Conservation (phyloP, 2,888 invertebrate species). For the Metellina segmentata region DNA sequence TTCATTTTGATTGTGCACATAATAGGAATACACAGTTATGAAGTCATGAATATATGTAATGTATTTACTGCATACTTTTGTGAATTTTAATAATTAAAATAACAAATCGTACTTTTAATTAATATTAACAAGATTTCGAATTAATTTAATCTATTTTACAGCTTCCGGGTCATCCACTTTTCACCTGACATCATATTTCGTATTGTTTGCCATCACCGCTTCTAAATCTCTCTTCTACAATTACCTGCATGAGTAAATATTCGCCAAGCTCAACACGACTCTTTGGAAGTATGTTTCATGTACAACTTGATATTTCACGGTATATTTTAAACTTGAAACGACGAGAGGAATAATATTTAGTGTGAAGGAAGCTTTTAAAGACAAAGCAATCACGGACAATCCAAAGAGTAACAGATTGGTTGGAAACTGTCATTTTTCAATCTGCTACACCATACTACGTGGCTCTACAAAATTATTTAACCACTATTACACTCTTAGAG, state of each 20-base stretch:
- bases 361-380: not conserved
- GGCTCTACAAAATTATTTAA: conserved; percentile 36
- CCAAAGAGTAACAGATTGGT: not conserved
- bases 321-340: not conserved
- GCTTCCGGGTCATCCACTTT: conserved; percentile 8
- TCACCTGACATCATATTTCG: not conserved
- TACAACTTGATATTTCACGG: not conserved
- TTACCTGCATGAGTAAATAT: not conserved
- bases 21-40: no score
- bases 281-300: not conserved
- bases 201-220: not conserved
- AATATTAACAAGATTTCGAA: no score
- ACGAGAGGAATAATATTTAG: not conserved
- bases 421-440: not conserved
- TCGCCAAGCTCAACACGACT: conserved; percentile 27
- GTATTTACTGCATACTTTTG: no score
- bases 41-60: no score
- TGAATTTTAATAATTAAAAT: no score
- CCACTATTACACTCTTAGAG: conserved; percentile 44
- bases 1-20: no score
- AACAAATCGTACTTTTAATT: no score
- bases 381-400: not conserved
- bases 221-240: not conserved
- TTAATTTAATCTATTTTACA: conserved; percentile 4
- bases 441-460: not conserved